Conservation (phyloP, 1,140 invertebrate genomes). For the Hyles vespertilio region DNA sequence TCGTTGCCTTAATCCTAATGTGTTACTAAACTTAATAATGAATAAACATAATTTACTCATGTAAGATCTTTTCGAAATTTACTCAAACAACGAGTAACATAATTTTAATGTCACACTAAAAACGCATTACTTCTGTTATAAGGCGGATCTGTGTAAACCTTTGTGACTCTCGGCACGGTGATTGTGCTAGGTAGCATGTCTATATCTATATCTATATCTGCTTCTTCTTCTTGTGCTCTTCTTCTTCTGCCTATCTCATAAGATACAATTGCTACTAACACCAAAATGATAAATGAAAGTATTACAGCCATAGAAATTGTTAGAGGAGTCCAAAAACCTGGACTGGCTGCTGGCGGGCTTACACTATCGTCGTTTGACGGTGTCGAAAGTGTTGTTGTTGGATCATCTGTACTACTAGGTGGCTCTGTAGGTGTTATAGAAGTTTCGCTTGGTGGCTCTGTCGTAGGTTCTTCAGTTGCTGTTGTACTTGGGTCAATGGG, state of each 20-base stretch:
- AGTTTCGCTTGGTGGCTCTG: neutral
- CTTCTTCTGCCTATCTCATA: slow-evolving; percentile 30
- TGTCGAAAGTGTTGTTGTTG: neutral
- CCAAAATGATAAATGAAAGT: slow-evolving; percentile 19
- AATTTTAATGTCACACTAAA: slow-evolving; percentile 2
- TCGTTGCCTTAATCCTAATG: too few relatives aligned
- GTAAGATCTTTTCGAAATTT: too few relatives aligned
- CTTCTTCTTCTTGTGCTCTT: neutral
- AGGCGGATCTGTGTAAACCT: slow-evolving; percentile 19
- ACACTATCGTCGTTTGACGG: neutral
- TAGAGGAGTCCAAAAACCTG: slow-evolving; percentile 25
- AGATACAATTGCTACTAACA: slow-evolving; percentile 13
- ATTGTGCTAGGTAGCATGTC: slow-evolving; percentile 27
- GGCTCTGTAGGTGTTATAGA: neutral
- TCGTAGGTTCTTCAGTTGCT: neutral
- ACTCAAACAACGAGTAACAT: too few relatives aligned
- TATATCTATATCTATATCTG: slow-evolving; percentile 12
- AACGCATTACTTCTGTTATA: slow-evolving; percentile 11
- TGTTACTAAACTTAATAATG: too few relatives aligned
- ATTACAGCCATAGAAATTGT: slow-evolving; percentile 26
- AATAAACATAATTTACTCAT: too few relatives aligned
- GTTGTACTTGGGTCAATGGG: neutral
- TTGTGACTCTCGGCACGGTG: slow-evolving; percentile 33
- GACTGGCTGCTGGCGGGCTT: neutral
- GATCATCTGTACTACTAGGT: slow-evolving; percentile 3